These are phyloP conservation scores for Brienomyrus longianalis DNA, from an alignment of 2,113 vertebrate genomes.

Conservation along the genomic window DNA sequence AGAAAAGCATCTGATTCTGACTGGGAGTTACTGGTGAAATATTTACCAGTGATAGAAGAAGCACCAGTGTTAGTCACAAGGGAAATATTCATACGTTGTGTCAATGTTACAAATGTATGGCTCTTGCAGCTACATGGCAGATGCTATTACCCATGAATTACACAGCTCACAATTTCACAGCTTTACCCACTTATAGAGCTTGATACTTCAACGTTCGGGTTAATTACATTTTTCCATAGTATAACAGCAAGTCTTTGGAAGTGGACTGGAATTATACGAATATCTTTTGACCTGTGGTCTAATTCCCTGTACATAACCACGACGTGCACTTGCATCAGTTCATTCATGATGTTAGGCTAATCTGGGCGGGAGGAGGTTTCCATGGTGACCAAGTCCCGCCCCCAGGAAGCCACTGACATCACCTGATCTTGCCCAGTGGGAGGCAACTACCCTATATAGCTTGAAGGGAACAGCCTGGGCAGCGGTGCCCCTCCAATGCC, in stretches of 20 bases:
- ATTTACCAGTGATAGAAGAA: background rate
- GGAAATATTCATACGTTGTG: background rate
- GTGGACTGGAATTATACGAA: background rate
- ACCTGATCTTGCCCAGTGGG: background rate
- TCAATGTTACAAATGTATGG: background rate
- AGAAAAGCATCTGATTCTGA: background rate
- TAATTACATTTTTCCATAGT: background rate
- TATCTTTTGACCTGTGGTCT: background rate
- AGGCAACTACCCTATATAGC: background rate
- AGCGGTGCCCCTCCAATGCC: background rate
- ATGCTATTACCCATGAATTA: background rate
- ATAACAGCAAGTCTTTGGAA: background rate
- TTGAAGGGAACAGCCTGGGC: background rate
- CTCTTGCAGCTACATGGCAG: background rate
- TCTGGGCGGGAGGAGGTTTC: background rate
- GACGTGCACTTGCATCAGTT: background rate
- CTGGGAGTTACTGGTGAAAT: background rate
- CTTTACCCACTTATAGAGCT: background rate
- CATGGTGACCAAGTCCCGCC: background rate
- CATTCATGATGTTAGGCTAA: constrained; percentile 9
- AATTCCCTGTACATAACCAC: background rate
- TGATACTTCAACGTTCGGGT: background rate
- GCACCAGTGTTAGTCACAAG: background rate
- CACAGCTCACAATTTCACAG: background rate
- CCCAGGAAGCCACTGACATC: background rate